phyloP scores from a whole-genome alignment of 1,140 invertebrate genomes.

The Drosophila oshimai region DNA sequence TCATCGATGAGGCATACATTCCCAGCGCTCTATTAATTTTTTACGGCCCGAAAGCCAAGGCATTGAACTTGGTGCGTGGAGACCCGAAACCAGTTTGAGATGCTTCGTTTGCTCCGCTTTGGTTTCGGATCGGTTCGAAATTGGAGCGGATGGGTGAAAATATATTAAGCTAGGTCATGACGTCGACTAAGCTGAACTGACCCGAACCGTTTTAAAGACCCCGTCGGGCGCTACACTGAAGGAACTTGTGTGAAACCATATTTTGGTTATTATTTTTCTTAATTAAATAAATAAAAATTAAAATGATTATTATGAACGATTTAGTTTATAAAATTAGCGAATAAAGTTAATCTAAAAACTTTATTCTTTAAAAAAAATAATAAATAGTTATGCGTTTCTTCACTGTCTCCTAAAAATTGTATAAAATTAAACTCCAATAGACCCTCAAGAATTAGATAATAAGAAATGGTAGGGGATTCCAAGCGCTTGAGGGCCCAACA shows the following conservation, averaged over 20 bases:
- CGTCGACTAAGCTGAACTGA: slow-evolving; percentile 1
- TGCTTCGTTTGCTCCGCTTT: background rate
- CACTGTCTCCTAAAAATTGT: no score
- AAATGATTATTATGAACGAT: no score
- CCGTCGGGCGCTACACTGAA: background rate
- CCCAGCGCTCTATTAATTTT: slow-evolving; percentile 10
- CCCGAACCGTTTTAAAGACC: background rate
- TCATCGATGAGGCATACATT: background rate
- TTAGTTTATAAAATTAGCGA: no score
- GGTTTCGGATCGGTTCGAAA: background rate
- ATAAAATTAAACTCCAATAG: no score
- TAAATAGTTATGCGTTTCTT: no score
- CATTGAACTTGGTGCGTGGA: slow-evolving; percentile 42
- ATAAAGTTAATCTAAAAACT: no score
- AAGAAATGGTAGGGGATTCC: no score
- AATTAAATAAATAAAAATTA: no score
- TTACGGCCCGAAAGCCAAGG: background rate
- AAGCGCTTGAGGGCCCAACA: no score
- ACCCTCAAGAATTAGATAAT: no score
- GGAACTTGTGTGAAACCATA: background rate
- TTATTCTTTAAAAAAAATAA: no score
- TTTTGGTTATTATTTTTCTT: no score
- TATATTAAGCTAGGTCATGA: slow-evolving; percentile 61
- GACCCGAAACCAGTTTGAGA: slow-evolving; percentile 27
- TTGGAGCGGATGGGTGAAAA: background rate